Percentiles rank a stretch among this genome's conserved stretches.
Conservation (phyloP, 2,797 vertebrate species). For the Botia almorhae region DNA sequence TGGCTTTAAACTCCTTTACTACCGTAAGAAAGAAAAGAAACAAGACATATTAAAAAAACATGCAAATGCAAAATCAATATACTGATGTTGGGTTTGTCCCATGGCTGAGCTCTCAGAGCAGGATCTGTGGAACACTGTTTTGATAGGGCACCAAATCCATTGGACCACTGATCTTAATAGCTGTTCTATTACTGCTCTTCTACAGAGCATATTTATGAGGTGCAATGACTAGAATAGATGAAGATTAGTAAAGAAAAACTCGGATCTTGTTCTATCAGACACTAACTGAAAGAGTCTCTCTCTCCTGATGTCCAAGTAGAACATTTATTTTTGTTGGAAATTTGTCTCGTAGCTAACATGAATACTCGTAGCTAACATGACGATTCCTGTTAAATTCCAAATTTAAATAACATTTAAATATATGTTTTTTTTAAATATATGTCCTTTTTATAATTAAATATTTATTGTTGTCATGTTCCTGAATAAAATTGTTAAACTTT, state of each 20-base stretch:
- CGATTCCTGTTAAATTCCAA: not conserved
- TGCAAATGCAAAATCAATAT: constrained; percentile 83
- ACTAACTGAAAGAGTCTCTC: not conserved
- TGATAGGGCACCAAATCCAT: constrained; percentile 63
- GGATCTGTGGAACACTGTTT: constrained; percentile 80
- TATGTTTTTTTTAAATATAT: no score
- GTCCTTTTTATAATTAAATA: not conserved
- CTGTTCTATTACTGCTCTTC: constrained; percentile 80
- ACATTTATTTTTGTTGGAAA: constrained; percentile 19
- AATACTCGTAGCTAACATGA: not conserved
- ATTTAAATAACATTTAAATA: not conserved
- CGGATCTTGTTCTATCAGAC: constrained; percentile 62
- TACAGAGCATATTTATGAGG: constrained; percentile 77
- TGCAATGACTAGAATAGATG: constrained; percentile 77
- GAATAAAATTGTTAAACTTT: not conserved
- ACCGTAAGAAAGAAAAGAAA: constrained; percentile 37
- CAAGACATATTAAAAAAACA: constrained; percentile 63
- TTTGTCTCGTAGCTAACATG: not conserved
- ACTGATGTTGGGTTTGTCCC: constrained; percentile 81
- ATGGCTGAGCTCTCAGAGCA: constrained; percentile 70
- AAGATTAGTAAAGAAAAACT: constrained; percentile 50
- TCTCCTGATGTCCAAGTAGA: not conserved
- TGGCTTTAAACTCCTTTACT: constrained; percentile 79
- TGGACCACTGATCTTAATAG: constrained; percentile 78
- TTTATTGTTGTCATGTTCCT: not conserved